A percentile compares a stretch with the other conserved stretches of the same genome.
These are phyloP conservation scores for Tenthredo distinguenda DNA, from an alignment of 2,888 invertebrate species.

Conservation along the genomic window DNA sequence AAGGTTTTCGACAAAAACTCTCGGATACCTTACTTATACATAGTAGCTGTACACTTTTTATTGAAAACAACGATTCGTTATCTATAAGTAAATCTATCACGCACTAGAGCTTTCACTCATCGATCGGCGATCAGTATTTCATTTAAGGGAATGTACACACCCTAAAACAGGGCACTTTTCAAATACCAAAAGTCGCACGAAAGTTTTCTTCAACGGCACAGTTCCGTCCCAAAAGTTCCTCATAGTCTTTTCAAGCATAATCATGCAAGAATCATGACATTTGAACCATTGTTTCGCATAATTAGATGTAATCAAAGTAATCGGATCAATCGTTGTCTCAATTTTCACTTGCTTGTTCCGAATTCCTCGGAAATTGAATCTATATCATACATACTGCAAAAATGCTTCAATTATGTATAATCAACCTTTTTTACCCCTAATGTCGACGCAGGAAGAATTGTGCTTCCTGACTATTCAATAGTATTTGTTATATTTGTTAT, in stretches of 20 bases:
- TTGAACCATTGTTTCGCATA: not conserved
- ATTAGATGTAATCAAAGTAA: not conserved
- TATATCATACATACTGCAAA: not conserved
- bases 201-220: not conserved
- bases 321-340: not conserved
- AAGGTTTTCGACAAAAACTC: not conserved
- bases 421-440: no score
- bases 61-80: slow-evolving; percentile 7
- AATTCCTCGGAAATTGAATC: not conserved
- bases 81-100: not conserved
- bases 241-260: not conserved
- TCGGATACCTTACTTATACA: not conserved
- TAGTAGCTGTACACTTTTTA: not conserved
- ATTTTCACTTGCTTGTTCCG: not conserved
- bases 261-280: no score
- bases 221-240: not conserved
- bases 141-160: not conserved
- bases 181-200: not conserved
- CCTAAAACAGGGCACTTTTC: not conserved
- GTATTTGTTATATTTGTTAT: not conserved
- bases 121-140: not conserved
- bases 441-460: not conserved
- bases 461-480: not conserved
- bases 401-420: no score
- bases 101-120: not conserved